phyloP scores from a whole-genome alignment of 92 coral and sea anemone species.

The Porites cylindrica region DNA sequence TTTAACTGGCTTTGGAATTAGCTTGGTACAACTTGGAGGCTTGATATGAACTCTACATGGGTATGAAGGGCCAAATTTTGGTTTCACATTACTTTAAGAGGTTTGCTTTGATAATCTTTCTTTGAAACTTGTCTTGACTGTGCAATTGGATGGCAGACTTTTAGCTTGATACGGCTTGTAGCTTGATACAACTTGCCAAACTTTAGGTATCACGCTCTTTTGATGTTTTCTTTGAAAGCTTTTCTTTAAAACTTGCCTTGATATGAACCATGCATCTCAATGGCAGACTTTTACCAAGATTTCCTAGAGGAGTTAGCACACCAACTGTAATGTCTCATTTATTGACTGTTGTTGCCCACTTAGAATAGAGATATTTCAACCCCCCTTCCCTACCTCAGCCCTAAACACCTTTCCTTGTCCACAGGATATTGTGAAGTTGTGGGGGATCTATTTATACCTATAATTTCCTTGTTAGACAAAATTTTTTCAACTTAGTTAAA shows the following conservation, averaged over 20 bases:
- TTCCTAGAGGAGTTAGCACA: not conserved
- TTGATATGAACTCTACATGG: too few relatives aligned
- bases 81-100: not conserved
- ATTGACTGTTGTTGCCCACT: too few relatives aligned
- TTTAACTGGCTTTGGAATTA: too few relatives aligned
- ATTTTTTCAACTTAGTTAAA: too few relatives aligned
- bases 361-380: too few relatives aligned
- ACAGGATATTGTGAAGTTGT: too few relatives aligned
- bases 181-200: conserved; percentile 5
- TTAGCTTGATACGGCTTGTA: not conserved
- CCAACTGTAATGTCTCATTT: not conserved
- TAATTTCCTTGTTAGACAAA: too few relatives aligned
- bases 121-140: conserved; percentile 37
- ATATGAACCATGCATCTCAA: conserved; percentile 15
- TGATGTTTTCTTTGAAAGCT: conserved; percentile 3
- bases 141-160: not conserved
- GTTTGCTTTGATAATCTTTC: conserved; percentile 25
- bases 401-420: too few relatives aligned
- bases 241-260: conserved; percentile 45
- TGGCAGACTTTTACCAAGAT: not conserved
- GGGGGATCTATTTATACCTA: too few relatives aligned
- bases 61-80: not conserved
- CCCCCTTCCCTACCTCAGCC: too few relatives aligned
- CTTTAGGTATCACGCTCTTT: not conserved
- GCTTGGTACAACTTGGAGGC: too few relatives aligned